These are phyloP conservation scores for Sapajus apella DNA, from an alignment of 2,113 vertebrate species.

Conservation along the genomic window DNA sequence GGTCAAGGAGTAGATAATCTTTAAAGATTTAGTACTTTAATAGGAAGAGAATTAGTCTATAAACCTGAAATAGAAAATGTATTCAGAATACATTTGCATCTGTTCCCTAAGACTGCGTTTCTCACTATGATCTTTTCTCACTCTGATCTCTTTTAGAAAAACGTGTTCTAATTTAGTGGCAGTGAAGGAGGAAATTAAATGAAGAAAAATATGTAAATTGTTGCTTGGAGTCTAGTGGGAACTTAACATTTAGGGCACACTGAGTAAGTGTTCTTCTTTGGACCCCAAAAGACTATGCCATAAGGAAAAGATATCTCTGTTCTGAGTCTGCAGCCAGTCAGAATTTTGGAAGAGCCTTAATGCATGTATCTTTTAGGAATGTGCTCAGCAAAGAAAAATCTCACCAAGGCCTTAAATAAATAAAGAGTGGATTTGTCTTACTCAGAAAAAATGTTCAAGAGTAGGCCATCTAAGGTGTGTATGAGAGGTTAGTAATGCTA, in stretches of 20 bases:
- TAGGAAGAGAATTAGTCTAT: slow-evolving; percentile 49
- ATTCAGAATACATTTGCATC: slow-evolving; percentile 31
- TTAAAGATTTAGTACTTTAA: slow-evolving; percentile 33
- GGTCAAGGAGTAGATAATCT: not conserved
- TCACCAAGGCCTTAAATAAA: not conserved
- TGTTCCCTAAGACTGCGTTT: slow-evolving; percentile 42
- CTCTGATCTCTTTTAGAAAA: slow-evolving; percentile 28
- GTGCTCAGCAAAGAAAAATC: not conserved
- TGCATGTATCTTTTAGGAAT: not conserved
- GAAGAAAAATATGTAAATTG: not conserved
- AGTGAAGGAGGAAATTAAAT: not conserved
- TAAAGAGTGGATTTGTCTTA: not conserved
- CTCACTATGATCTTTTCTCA: slow-evolving; percentile 56
- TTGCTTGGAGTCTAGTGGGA: not conserved
- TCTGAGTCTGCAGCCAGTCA: not conserved
- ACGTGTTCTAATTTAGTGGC: slow-evolving; percentile 1
- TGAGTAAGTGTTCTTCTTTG: not conserved
- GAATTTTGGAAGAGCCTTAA: not conserved
- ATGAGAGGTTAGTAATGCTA: not conserved
- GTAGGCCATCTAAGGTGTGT: not conserved
- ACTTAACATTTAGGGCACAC: not conserved
- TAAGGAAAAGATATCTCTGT: not conserved
- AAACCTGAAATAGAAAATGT: slow-evolving; percentile 51
- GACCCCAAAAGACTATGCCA: not conserved
- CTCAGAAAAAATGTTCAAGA: not conserved